Evolutionary conservation across 2,797 vertebrate genomes (phyloP), one percentile per base, ranked within the genome.

Genomic region (Macropodus opercularis): DNA sequence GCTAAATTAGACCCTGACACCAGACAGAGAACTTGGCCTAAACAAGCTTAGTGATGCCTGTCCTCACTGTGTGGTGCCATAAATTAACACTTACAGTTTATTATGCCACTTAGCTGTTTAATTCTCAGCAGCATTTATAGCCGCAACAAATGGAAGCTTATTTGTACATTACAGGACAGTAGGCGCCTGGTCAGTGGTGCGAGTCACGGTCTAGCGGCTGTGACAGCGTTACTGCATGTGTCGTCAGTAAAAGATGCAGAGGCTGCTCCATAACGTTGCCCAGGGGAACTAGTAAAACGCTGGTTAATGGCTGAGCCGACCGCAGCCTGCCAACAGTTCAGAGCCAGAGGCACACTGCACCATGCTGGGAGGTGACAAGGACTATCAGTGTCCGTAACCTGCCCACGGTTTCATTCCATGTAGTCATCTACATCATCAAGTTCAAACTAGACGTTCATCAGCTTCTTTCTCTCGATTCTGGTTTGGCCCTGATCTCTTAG

Each of bases 201-300:
- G 79, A 84, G 82, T 84, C 71, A 60, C 57, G 58, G 72, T 41
- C 51, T 22, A 41, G 67, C 64, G 69, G 56, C 67, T 70, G 48
- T 53, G 69, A 69, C 67, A 60, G 63, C 49, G 26, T 67, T 58
- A 52, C 63, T 60, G 42, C 62, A 43, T 71, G 64, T 70, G 83
- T 80, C 61, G 61, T 85, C 84, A 68, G 72, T 87, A 76, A 88
- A 87, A 84, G 69, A 90, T 73, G 77, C 72, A 10, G 48, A 68
- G 63, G 69, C 39, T 23, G 77, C 51, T 68, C 36, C 38, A 4
- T 77, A 72, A 79, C 79, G 42, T 79, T 56, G 80, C 87, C 82
- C 80, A 36, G 72, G 85, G 86, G 86, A 84, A 63, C 76, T 79
- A 67, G 80, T 87, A 84, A 87, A 86, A 82, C 48, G 12, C 60